These are phyloP conservation scores for Condylura cristata DNA, from an alignment of 2,113 vertebrate species.

Conservation along the genomic window DNA sequence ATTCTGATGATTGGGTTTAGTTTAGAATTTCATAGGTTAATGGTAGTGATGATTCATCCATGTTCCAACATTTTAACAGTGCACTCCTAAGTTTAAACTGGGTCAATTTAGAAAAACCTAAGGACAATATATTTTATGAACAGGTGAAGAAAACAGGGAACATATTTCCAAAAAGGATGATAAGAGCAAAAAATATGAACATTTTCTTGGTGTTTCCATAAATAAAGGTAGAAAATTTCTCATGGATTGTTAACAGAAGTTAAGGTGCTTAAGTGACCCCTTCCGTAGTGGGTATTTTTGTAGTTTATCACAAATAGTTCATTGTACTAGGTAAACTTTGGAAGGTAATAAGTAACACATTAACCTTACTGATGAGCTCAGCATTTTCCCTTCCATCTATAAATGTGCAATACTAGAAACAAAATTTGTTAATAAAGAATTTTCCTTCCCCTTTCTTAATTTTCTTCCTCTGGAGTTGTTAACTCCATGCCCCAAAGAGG, in stretches of 20 bases:
- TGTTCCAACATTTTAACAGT: background rate
- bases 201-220: background rate
- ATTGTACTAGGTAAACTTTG: background rate
- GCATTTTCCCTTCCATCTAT: background rate
- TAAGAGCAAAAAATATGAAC: background rate
- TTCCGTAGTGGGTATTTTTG: background rate
- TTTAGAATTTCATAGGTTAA: background rate
- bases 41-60: background rate
- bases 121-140: constrained; percentile 16
- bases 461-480: background rate
- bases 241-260: background rate
- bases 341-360: background rate
- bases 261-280: background rate
- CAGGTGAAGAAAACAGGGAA: background rate
- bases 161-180: background rate
- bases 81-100: background rate
- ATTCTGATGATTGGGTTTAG: constrained; percentile 5
- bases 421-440: background rate
- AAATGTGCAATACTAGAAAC: background rate
- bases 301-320: background rate
- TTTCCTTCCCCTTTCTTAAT: background rate
- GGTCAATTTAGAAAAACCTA: background rate
- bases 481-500: background rate
- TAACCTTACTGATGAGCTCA: background rate
- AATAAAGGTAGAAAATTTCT: background rate